Percentiles rank a stretch among this genome's conserved stretches.
phyloP scores from a whole-genome alignment of 2,888 invertebrate genomes.

The Chromoteleia sp. region DNA sequence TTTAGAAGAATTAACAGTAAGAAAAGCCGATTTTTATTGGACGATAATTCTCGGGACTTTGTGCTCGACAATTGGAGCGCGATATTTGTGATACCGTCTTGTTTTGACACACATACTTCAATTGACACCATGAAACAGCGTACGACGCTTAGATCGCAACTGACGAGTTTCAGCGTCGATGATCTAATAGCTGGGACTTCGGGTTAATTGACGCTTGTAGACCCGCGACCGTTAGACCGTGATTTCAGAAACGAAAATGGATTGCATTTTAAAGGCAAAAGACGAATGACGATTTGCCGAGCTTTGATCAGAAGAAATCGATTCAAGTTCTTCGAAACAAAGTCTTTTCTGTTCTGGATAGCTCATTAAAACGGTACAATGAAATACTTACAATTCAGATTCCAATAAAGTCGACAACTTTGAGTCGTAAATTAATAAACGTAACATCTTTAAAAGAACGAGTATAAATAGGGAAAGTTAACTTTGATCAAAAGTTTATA shows the following conservation, averaged over 20 bases:
- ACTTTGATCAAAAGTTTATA: too few species aligned
- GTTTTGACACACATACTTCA: constrained; percentile 50
- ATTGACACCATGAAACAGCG: constrained; percentile 20
- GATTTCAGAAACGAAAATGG: constrained; percentile 9
- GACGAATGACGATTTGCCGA: background rate
- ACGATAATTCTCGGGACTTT: constrained; percentile 15
- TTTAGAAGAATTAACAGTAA: constrained; percentile 15
- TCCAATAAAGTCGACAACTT: too few species aligned
- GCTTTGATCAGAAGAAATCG: background rate
- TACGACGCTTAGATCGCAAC: background rate
- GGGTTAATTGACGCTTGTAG: constrained; percentile 46
- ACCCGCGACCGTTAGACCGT: constrained; percentile 43
- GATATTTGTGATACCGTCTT: constrained; percentile 28
- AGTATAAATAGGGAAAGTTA: too few species aligned
- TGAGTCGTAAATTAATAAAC: too few species aligned
- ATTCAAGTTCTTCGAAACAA: constrained; percentile 1
- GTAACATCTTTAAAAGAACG: too few species aligned
- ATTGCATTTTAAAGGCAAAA: background rate
- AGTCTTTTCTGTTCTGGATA: too few species aligned
- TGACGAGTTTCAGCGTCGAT: constrained; percentile 39
- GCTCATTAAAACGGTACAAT: too few species aligned
- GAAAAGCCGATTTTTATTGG: constrained; percentile 8
- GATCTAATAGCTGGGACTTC: constrained; percentile 53
- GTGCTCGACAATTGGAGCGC: constrained; percentile 23
- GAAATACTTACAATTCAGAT: too few species aligned